These are phyloP conservation scores for Malthinus flaveolus DNA, from an alignment of 2,888 invertebrate genomes.

Conservation along the genomic window DNA sequence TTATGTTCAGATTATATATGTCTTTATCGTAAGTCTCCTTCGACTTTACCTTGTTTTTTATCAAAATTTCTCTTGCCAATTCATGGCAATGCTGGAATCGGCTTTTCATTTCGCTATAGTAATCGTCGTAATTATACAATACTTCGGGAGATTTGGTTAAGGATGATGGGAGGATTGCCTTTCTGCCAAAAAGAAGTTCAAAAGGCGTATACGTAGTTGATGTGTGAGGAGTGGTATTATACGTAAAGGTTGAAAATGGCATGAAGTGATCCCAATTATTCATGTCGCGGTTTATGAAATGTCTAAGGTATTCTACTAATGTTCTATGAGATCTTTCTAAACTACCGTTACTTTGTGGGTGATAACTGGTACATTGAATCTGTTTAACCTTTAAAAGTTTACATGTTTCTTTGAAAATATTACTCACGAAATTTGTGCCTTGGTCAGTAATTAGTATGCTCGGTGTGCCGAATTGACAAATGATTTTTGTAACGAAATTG, in stretches of 20 bases:
- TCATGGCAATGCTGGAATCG: neutral
- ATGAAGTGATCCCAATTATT: constrained; percentile 8
- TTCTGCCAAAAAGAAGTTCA: too few relatives aligned
- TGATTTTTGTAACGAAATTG: too few relatives aligned
- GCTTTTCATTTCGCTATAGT: neutral
- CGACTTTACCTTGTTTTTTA: neutral
- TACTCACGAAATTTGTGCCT: too few relatives aligned
- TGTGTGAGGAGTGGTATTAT: constrained; percentile 4
- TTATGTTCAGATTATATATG: neutral
- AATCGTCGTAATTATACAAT: neutral
- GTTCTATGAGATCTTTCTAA: constrained; percentile 12
- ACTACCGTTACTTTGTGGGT: constrained; percentile 1
- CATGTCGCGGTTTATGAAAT: constrained; percentile 1
- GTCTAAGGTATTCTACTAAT: constrained; percentile 2
- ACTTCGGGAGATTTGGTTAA: neutral
- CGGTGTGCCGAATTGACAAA: too few relatives aligned
- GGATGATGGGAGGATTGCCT: too few relatives aligned
- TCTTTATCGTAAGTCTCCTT: neutral
- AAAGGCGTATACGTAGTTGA: neutral
- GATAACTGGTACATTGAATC: too few relatives aligned
- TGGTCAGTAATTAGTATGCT: too few relatives aligned
- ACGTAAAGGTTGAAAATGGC: neutral
- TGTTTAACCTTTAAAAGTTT: neutral
- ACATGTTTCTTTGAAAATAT: constrained; percentile 3
- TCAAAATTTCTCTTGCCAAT: neutral